These are phyloP conservation scores for Liopterus haemorrhoidalis DNA, from an alignment of 2,888 invertebrate species.

Conservation along the genomic window DNA sequence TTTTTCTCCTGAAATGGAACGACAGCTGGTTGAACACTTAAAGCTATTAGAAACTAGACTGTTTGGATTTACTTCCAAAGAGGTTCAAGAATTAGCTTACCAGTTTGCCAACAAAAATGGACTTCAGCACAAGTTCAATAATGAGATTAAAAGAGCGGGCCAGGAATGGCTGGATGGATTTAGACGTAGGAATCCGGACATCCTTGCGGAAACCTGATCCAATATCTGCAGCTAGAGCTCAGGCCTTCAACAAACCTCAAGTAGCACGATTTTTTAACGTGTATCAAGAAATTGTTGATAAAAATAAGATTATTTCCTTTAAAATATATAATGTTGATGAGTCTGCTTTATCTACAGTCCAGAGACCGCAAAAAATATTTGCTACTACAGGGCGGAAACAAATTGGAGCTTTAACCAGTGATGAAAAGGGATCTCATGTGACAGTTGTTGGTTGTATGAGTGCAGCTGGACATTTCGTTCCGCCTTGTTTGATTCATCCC, in stretches of 20 bases:
- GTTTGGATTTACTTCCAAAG: too few relatives aligned
- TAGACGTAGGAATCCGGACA: slow-evolving; percentile 19
- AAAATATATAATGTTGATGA: slow-evolving; percentile 42
- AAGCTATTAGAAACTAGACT: too few relatives aligned
- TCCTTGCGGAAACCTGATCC: slow-evolving; percentile 25
- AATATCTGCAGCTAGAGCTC: slow-evolving; percentile 25
- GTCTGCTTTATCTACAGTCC: slow-evolving; percentile 42
- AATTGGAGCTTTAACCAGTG: slow-evolving; percentile 40
- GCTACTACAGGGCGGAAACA: slow-evolving; percentile 41
- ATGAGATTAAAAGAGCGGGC: slow-evolving; percentile 26
- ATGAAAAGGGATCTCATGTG: slow-evolving; percentile 39
- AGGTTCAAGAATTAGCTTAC: too few relatives aligned
- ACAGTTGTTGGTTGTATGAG: slow-evolving; percentile 39
- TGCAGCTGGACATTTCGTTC: slow-evolving; percentile 37
- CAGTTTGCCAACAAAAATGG: too few relatives aligned
- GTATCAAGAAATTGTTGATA: neutral
- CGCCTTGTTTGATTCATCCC: slow-evolving; percentile 41
- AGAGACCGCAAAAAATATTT: slow-evolving; percentile 39
- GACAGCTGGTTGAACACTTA: too few relatives aligned
- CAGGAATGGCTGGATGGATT: slow-evolving; percentile 28
- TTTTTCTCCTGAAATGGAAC: too few relatives aligned
- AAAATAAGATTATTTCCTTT: slow-evolving; percentile 4
- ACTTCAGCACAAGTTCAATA: too few relatives aligned
- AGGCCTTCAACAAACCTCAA: slow-evolving; percentile 24
- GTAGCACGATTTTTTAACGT: slow-evolving; percentile 26